Evolutionary conservation across 2,797 vertebrate species (phyloP).

Genomic region (Lutjanus argentimaculatus): DNA sequence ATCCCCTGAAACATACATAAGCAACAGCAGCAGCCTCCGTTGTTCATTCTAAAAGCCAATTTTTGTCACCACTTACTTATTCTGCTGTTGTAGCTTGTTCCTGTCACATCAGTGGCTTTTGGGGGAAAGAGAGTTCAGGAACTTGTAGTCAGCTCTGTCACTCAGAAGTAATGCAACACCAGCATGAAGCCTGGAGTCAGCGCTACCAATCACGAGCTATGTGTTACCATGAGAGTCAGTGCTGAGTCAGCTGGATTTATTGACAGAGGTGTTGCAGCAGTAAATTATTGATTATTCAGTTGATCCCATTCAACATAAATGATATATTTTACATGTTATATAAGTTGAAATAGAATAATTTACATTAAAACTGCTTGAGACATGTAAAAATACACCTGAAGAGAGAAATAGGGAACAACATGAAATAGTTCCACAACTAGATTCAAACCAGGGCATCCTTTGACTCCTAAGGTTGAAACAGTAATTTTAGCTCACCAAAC

Average conservation of each 20-base stretch:
- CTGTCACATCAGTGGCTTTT: conserved; percentile 37
- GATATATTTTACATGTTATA: neutral
- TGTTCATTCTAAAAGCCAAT: conserved; percentile 33
- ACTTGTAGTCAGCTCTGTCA: conserved; percentile 35
- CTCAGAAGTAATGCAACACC: conserved; percentile 34
- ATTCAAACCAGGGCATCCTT: too few species aligned
- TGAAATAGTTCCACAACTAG: too few species aligned
- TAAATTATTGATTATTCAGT: conserved; percentile 34
- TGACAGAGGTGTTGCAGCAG: neutral
- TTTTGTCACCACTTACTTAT: conserved; percentile 16
- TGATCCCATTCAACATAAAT: conserved; percentile 18
- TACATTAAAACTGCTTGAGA: neutral
- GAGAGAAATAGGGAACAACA: too few species aligned
- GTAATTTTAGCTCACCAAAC: too few species aligned
- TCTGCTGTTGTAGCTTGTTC: conserved; percentile 25
- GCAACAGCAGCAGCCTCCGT: neutral
- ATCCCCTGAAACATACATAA: neutral
- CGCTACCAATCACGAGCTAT: conserved; percentile 40
- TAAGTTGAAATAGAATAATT: neutral
- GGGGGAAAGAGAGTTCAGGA: conserved; percentile 34
- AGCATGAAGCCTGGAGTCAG: conserved; percentile 38
- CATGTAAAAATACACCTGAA: neutral
- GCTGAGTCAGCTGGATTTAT: conserved; percentile 41
- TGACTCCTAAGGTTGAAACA: too few species aligned
- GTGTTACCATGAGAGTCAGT: conserved; percentile 22